Percentiles rank a stretch among this genome's conserved stretches.
phyloP scores from a whole-genome alignment of 2,113 vertebrate species.

The Apodemus speciosus region DNA sequence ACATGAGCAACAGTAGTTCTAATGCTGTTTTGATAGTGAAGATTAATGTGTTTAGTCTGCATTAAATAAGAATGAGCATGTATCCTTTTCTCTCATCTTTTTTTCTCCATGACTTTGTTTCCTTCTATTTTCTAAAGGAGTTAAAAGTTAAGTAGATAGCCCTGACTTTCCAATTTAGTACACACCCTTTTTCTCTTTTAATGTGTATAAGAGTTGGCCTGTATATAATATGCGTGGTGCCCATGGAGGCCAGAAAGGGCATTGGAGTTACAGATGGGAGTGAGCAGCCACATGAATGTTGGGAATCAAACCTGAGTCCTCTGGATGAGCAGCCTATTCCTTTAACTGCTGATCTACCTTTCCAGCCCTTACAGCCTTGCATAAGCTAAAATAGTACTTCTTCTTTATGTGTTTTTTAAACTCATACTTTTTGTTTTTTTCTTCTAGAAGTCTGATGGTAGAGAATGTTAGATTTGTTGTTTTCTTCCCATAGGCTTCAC shows the following conservation, averaged over 20 bases:
- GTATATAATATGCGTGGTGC: no score
- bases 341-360: not conserved
- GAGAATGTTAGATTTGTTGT: not conserved
- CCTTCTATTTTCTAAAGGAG: constrained; percentile 14
- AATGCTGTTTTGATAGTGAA: constrained; percentile 23
- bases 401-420: not conserved
- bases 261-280: no score
- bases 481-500: not conserved
- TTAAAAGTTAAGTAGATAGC: constrained; percentile 19
- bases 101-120: constrained; percentile 21
- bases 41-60: not conserved
- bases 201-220: no score
- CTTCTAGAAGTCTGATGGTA: not conserved
- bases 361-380: not conserved
- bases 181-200: not conserved
- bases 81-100: not conserved
- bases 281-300: no score
- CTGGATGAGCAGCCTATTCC: not conserved
- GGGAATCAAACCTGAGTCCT: not conserved
- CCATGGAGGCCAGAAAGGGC: no score
- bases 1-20: not conserved
- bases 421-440: not conserved
- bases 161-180: constrained; percentile 36
- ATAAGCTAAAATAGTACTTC: not conserved
- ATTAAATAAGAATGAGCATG: not conserved